Conservation (phyloP, 2,113 vertebrate species). For the Catharus fuscescens region DNA sequence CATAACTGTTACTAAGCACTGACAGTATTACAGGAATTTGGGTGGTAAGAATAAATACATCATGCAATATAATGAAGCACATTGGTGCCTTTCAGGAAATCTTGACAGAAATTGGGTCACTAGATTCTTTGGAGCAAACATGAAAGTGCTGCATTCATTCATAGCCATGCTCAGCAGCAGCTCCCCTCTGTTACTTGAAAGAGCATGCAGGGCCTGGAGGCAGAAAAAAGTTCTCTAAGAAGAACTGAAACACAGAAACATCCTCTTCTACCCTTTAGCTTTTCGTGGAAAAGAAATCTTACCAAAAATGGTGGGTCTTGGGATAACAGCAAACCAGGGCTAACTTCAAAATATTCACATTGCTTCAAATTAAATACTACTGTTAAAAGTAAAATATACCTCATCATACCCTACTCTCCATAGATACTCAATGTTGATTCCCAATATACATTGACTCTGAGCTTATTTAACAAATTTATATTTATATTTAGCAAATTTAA, state of each 20-base stretch:
- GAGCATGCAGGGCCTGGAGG: not conserved
- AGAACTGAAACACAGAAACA: not conserved
- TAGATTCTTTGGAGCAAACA: not conserved
- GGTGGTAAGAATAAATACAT: not conserved
- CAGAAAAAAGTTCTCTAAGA: not conserved
- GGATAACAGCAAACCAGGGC: not conserved
- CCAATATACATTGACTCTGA: not conserved
- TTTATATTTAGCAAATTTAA: not conserved
- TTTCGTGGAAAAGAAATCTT: not conserved
- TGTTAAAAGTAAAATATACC: not conserved
- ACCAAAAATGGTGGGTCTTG: not conserved
- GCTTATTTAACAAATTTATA: not conserved
- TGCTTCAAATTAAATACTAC: not conserved
- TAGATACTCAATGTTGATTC: not conserved
- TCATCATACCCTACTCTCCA: not conserved
- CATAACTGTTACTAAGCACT: not conserved
- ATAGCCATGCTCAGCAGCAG: not conserved
- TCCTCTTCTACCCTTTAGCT: not conserved
- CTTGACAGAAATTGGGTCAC: not conserved
- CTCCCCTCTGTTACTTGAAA: not conserved
- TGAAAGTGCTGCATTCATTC: conserved; percentile 9
- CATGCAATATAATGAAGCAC: not conserved
- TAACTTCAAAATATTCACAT: not conserved
- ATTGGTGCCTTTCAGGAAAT: not conserved
- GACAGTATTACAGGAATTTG: not conserved